These are phyloP conservation scores for Drosophila virilis DNA, from an alignment of 1,140 invertebrate species.

Conservation along the genomic window DNA sequence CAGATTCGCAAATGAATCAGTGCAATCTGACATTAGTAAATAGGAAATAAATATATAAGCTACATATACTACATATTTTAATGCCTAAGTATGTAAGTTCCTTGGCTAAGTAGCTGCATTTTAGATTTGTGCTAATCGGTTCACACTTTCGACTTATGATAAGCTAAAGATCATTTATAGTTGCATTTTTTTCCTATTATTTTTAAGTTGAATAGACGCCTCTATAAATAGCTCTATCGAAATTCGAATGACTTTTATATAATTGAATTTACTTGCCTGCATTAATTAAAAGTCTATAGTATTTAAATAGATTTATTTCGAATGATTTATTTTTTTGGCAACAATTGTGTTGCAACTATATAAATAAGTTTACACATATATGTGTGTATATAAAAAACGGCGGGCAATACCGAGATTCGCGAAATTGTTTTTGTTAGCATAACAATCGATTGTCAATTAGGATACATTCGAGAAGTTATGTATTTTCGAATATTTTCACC, in stretches of 20 bases:
- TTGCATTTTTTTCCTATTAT: conserved; percentile 42
- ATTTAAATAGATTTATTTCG: conserved; percentile 70
- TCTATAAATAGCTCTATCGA: conserved; percentile 49
- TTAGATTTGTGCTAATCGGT: conserved; percentile 25
- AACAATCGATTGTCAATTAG: conserved; percentile 60
- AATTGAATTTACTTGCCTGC: conserved; percentile 59
- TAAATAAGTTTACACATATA: conserved; percentile 19
- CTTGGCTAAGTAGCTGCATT: conserved; percentile 1
- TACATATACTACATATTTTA: not conserved
- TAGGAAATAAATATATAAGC: conserved; percentile 30
- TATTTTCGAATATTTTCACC: conserved; percentile 69
- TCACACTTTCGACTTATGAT: conserved; percentile 43
- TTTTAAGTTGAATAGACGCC: conserved; percentile 44
- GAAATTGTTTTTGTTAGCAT: conserved; percentile 55
- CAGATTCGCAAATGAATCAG: conserved; percentile 45
- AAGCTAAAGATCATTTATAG: conserved; percentile 47
- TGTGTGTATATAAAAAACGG: conserved; percentile 14
- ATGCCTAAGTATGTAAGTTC: not conserved
- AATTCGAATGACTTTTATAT: conserved; percentile 62
- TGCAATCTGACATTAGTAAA: conserved; percentile 36
- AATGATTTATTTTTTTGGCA: conserved; percentile 58
- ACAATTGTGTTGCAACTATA: conserved; percentile 33
- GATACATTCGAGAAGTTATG: conserved; percentile 67
- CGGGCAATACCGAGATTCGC: conserved; percentile 64
- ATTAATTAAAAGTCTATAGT: conserved; percentile 60